phyloP scores from a whole-genome alignment of 2,113 vertebrate species.

The Pygoscelis antarcticus region DNA sequence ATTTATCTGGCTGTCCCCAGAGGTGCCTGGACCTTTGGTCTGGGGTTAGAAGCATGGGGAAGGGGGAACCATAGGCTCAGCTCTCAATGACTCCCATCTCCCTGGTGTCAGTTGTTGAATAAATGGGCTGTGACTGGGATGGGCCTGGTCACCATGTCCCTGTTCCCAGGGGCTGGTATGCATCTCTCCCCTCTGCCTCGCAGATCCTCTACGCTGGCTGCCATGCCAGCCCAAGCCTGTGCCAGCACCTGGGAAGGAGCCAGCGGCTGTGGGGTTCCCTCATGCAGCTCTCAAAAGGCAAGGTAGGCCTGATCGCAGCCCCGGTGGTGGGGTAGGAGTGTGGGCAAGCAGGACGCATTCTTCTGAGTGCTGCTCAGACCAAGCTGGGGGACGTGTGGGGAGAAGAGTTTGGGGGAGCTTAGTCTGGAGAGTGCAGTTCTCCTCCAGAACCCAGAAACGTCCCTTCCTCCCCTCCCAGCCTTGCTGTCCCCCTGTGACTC shows the following conservation, averaged over 20 bases:
- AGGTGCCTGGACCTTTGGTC: background rate
- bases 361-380: background rate
- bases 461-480: background rate
- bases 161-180: background rate
- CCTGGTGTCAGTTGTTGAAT: background rate
- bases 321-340: background rate
- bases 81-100: background rate
- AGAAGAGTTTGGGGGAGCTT: background rate
- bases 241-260: constrained; percentile 54
- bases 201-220: constrained; percentile 79
- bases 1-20: background rate
- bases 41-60: background rate
- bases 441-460: background rate
- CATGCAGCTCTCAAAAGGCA: constrained; percentile 36
- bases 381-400: background rate
- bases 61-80: background rate
- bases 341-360: background rate
- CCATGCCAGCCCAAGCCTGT: constrained; percentile 56
- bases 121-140: background rate
- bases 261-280: constrained; percentile 49
- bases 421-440: background rate
- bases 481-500: background rate
- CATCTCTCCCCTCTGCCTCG: background rate
- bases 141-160: background rate
- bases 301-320: constrained; percentile 63